Base-by-base conservation (phyloP, 1,140 invertebrate genomes). In the Lysiphlebus fabarum region DNA sequence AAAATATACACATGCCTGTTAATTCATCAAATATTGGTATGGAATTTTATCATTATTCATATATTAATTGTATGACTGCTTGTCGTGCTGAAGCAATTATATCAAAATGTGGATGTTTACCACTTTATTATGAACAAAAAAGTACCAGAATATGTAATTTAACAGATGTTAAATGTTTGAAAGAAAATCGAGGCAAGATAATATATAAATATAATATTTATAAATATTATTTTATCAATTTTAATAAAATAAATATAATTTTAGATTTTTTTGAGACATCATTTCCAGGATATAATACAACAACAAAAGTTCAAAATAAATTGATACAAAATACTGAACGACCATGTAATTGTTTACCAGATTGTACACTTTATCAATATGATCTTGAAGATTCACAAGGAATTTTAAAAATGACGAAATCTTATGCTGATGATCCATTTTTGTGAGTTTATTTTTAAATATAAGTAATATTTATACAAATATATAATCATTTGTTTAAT, bases 31-130 rank as follows among this genome's bases (percentile, higher is more conserved):
- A 9, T 2, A 56, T 51, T 8, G 4, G 61, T 64, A 34, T 62
- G 67, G 6, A 57, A 44, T 17, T 62, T 44, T 7, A 49, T 37
- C 0, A 72, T 1, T 87, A 87, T 55, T 83, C 84, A 0, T 86
- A 83, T 59, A 77, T 83, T 54, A 88, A 88, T 64, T 88, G 87
- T 65, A 75, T 87, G 73, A 74, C 77, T 0, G 80, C 83, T 54
- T 84, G 84, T 63, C 77, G 83, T 14, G 70, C 81, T 10, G 66
- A 69, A 7, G 70, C 81, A 11, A 75, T 81, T 1, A 67, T 72
- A 2, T 57, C 69, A 3, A 64, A 66, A 2, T 88, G 87, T 62
- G 76, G 81, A 11, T 88, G 87, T 65, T 66, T 85, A 1, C 86
- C 86, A 0, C 80, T 81, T 61, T 84, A 78, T 64, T 81, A 82